Evolutionary conservation across 1,140 invertebrate species (phyloP).

Genomic region (Trichonephila clavipes): DNA sequence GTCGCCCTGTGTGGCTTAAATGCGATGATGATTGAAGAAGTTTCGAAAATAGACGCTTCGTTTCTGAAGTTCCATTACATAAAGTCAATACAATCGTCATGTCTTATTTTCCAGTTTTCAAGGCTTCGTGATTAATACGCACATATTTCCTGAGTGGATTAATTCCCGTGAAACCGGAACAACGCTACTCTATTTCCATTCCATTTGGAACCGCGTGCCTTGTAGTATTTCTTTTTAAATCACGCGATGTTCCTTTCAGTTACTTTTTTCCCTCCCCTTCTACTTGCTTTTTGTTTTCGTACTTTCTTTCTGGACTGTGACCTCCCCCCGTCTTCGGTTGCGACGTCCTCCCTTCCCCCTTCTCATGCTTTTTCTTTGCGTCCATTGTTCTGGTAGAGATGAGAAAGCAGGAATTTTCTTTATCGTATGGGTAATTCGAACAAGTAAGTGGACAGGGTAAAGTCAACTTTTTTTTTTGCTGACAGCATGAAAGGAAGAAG

Average conservation of each 20-base stretch:
- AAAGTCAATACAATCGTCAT: no score
- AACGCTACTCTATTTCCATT: background rate
- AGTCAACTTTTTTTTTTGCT: background rate
- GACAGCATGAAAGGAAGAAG: background rate
- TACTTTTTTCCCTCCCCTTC: slow-evolving; percentile 52
- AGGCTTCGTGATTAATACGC: background rate
- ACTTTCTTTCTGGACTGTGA: slow-evolving; percentile 24
- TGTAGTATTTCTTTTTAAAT: background rate
- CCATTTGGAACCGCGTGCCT: background rate
- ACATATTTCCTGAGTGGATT: background rate
- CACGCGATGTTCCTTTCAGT: slow-evolving; percentile 6
- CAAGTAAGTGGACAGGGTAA: slow-evolving; percentile 16
- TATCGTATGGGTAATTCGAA: slow-evolving; percentile 29
- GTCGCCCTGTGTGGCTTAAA: no score
- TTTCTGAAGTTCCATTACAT: no score
- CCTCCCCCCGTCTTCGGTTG: background rate
- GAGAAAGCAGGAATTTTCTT: slow-evolving; percentile 11
- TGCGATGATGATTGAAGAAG: no score
- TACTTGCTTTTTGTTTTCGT: slow-evolving; percentile 28
- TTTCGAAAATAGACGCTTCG: no score
- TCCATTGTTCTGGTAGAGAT: slow-evolving; percentile 26
- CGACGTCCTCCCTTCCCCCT: background rate
- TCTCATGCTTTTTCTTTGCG: background rate
- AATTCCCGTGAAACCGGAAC: background rate
- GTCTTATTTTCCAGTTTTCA: background rate